Evolutionary conservation across 1,140 invertebrate genomes (phyloP).

Genomic region (Aphidius ervi): DNA sequence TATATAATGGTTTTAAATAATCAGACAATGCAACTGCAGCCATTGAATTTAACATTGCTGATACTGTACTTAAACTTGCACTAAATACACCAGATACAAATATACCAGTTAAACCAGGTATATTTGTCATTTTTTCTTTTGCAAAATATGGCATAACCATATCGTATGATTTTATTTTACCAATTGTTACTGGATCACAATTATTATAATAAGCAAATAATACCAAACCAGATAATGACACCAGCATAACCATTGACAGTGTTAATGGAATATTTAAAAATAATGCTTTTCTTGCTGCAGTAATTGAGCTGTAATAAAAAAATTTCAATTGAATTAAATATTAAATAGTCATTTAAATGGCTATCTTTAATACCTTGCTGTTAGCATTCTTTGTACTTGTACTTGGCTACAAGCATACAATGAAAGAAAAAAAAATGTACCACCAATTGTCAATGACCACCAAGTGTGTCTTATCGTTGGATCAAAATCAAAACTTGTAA

Average conservation of each 20-base stretch:
- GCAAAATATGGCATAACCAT: slow-evolving; percentile 59
- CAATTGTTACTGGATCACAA: slow-evolving; percentile 69
- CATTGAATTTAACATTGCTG: slow-evolving; percentile 79
- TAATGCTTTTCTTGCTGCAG: slow-evolving; percentile 60
- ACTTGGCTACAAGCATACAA: slow-evolving; percentile 80
- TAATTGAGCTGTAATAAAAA: slow-evolving; percentile 45
- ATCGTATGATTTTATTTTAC: slow-evolving; percentile 51
- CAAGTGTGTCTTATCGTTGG: slow-evolving; percentile 71
- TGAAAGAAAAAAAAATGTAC: slow-evolving; percentile 68
- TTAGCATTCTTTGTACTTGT: slow-evolving; percentile 45
- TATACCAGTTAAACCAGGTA: slow-evolving; percentile 63
- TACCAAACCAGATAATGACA: slow-evolving; percentile 69
- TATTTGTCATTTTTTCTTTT: slow-evolving; percentile 63
- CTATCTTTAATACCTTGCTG: slow-evolving; percentile 39
- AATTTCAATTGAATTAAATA: too few species aligned
- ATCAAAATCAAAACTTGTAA: slow-evolving; percentile 56
- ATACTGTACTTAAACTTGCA: slow-evolving; percentile 81
- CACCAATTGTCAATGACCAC: slow-evolving; percentile 70
- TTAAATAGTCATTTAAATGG: not conserved
- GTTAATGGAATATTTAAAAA: slow-evolving; percentile 67
- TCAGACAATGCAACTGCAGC: slow-evolving; percentile 83
- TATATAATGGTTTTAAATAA: slow-evolving; percentile 60
- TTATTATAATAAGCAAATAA: slow-evolving; percentile 70
- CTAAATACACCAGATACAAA: slow-evolving; percentile 61
- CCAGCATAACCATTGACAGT: slow-evolving; percentile 58